Conservation (phyloP, 2,888 invertebrate genomes). For the Nysson spinosus region DNA sequence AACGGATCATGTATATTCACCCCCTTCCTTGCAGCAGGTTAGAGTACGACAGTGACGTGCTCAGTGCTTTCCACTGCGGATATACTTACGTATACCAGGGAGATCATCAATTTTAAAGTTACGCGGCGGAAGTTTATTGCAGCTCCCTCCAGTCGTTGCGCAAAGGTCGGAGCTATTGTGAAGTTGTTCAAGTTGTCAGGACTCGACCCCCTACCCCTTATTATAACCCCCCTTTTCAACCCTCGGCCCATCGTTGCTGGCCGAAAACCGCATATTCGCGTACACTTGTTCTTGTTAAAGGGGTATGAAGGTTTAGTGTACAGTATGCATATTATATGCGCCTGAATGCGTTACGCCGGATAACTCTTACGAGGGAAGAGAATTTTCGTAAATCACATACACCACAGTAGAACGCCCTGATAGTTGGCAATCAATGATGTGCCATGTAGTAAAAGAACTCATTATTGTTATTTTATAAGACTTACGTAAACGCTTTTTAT, state of each 20-base stretch:
- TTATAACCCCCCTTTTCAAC: constrained; percentile 18
- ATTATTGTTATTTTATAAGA: too few relatives aligned
- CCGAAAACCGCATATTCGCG: constrained; percentile 44
- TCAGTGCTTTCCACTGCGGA: constrained; percentile 43
- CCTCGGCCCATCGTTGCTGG: background rate
- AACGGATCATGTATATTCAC: constrained; percentile 9
- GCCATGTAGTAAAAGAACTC: too few relatives aligned
- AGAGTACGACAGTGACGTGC: constrained; percentile 37
- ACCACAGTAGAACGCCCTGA: too few relatives aligned
- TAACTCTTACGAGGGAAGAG: too few relatives aligned
- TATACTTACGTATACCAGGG: constrained; percentile 56
- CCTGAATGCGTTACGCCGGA: too few relatives aligned
- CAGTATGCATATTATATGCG: too few relatives aligned
- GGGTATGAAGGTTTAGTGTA: constrained; percentile 31
- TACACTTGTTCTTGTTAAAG: constrained; percentile 30
- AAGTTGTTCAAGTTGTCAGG: constrained; percentile 64
- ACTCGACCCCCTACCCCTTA: constrained; percentile 30
- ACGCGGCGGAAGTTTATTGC: constrained; percentile 67
- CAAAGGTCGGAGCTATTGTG: constrained; percentile 62
- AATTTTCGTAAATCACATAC: too few relatives aligned
- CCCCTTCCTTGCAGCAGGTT: constrained; percentile 34
- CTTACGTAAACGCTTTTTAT: too few relatives aligned
- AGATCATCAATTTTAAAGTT: constrained; percentile 72
- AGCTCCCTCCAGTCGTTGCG: constrained; percentile 7
- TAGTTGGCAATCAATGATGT: too few relatives aligned